Percentiles rank a stretch among this genome's conserved stretches.
These are phyloP conservation scores for Molanna angustata DNA, from an alignment of 2,888 invertebrate genomes.

Conservation along the genomic window DNA sequence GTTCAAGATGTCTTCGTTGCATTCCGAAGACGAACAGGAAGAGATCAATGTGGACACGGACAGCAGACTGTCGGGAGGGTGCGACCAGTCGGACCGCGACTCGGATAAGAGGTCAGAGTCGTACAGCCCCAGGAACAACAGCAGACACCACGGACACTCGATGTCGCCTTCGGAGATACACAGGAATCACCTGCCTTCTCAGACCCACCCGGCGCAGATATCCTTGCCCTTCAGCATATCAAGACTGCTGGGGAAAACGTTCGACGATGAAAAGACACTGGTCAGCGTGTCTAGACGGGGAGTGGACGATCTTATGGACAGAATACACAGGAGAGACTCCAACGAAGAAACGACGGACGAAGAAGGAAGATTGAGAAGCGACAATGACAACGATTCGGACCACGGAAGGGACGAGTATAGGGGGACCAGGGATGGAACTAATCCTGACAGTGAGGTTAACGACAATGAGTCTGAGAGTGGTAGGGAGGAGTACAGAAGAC, in stretches of 20 bases:
- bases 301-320: conserved; percentile 40
- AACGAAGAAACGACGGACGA: conserved; percentile 39
- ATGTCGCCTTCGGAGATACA: conserved; percentile 43
- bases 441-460: conserved; percentile 19
- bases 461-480: conserved; percentile 51
- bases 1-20: conserved; percentile 49
- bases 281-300: conserved; percentile 35
- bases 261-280: conserved; percentile 52
- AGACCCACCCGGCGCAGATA: conserved; percentile 49
- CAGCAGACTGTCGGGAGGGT: conserved; percentile 56
- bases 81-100: conserved; percentile 49
- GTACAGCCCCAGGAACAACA: conserved; percentile 45
- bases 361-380: conserved; percentile 41
- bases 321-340: conserved; percentile 47
- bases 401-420: conserved; percentile 44
- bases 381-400: conserved; percentile 53
- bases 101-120: conserved; percentile 60
- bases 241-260: conserved; percentile 72
- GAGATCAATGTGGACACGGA: conserved; percentile 69
- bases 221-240: conserved; percentile 79
- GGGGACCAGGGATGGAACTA: conserved; percentile 14
- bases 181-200: conserved; percentile 52
- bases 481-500: conserved; percentile 39
- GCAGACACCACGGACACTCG: conserved; percentile 46
- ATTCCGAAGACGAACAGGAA: conserved; percentile 63